Conservation (phyloP, 23 tunicate species). For the Trididemnum nubilum region DNA sequence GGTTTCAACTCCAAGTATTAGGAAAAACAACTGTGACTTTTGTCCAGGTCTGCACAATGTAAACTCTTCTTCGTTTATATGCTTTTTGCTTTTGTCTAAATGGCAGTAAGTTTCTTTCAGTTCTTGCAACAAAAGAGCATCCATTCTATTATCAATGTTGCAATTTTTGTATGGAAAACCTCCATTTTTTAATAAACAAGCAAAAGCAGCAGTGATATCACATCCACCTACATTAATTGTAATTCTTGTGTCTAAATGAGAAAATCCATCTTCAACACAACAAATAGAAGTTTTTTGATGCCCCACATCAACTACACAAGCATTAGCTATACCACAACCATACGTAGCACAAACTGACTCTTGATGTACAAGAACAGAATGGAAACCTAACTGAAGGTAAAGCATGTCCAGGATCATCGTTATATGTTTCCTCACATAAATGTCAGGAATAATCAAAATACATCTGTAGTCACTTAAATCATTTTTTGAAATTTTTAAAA, state of each 20-base stretch:
- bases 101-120: slow-evolving; percentile 83
- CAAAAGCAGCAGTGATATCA: slow-evolving; percentile 65
- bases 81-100: slow-evolving; percentile 47
- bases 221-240: slow-evolving; percentile 70
- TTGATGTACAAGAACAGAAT: slow-evolving; percentile 67
- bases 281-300: slow-evolving; percentile 72
- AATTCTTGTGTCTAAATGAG: slow-evolving; percentile 65
- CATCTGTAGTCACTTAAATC: slow-evolving; percentile 59
- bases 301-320: slow-evolving; percentile 91
- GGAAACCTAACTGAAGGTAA: slow-evolving; percentile 38
- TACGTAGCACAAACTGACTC: slow-evolving; percentile 90
- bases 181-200: slow-evolving; percentile 39
- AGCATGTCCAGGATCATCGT: slow-evolving; percentile 55
- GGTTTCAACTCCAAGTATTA: slow-evolving; percentile 64
- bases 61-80: slow-evolving; percentile 62
- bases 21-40: slow-evolving; percentile 42
- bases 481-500: slow-evolving; percentile 38
- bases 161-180: slow-evolving; percentile 62
- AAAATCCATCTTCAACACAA: slow-evolving; percentile 83
- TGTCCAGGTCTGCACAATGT: slow-evolving; percentile 72
- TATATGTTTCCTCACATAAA: slow-evolving; percentile 57
- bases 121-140: slow-evolving; percentile 72
- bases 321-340: slow-evolving; percentile 83
- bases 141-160: slow-evolving; percentile 71
- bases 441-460: slow-evolving; percentile 70